A percentile compares a stretch with the other conserved stretches of the same genome.
Evolutionary conservation across 2,797 vertebrate genomes (phyloP).

Genomic region (Enoplosus armatus): DNA sequence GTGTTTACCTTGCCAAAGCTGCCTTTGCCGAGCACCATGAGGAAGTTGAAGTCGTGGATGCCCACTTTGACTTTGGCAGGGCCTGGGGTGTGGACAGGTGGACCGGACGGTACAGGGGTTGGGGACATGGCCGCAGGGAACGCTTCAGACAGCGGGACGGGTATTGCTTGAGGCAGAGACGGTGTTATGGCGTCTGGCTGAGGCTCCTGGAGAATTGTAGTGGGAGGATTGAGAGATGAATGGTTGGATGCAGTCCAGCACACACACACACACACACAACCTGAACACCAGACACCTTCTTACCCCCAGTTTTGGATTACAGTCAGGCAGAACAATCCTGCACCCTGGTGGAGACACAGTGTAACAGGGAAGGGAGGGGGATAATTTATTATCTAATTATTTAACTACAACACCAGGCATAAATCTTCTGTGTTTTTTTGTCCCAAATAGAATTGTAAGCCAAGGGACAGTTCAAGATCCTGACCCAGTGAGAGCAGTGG

Average conservation of each 20-base stretch:
- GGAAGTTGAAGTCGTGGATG: conserved; percentile 91
- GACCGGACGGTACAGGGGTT: conserved; percentile 57
- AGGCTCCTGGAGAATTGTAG: conserved; percentile 75
- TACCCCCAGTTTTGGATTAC: conserved; percentile 26
- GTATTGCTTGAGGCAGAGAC: conserved; percentile 57
- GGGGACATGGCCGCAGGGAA: conserved; percentile 66
- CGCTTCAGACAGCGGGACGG: conserved; percentile 45
- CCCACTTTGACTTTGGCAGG: conserved; percentile 83
- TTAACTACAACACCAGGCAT: conserved; percentile 47
- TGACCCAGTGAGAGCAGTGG: conserved; percentile 49
- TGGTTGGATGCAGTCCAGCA: conserved; percentile 16
- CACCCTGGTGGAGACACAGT: conserved; percentile 75
- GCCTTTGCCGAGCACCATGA: conserved; percentile 95
- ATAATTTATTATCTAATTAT: conserved; percentile 73
- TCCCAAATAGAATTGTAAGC: conserved; percentile 34
- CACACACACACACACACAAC: conserved; percentile 14
- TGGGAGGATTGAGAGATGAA: conserved; percentile 35
- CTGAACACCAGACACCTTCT: conserved; percentile 20
- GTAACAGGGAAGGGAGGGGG: conserved; percentile 34
- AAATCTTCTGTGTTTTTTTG: conserved; percentile 46
- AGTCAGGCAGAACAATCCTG: conserved; percentile 69
- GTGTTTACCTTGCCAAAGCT: conserved; percentile 92
- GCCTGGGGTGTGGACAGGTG: conserved; percentile 55
- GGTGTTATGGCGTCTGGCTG: conserved; percentile 66
- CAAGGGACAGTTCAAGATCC: conserved; percentile 43